Evolutionary conservation across 2,113 vertebrate species (phyloP), one percentile per base, ranked within the genome.

Genomic region (Ptyas mucosa): DNA sequence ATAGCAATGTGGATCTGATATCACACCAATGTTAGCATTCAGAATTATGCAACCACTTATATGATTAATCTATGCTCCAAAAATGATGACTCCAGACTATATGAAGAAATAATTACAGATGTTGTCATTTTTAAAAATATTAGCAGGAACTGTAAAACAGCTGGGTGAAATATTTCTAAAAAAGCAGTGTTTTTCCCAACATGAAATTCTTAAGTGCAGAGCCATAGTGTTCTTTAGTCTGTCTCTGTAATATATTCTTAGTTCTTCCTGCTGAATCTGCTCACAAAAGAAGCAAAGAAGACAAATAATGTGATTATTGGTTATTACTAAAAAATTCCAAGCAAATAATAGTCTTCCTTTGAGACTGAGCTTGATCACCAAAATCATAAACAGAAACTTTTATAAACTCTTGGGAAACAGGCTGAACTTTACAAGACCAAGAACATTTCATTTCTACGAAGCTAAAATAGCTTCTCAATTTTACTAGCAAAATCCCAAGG

Each of bases 381-480:
- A 93, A 69, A 94, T 97, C 64, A 92, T 85, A 94, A 95, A 93
- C 55, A 93, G 81, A 90, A 94, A 95, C 92, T 94, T 91, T 95
- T 93, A 95, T 87, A 26, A 96, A 90, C 55, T 88, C n/a, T 86
- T 90, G 92, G 92, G 29, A 49, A 88, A 92, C 5, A 89, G 57
- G 91, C 92, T 92, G 89, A 39, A 90, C 88, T 95, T 93, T 58
- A 92, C 85, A 95, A 96, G 92, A 93, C 92, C 12, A 90, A 95
- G 95, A 58, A 58, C 1, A 87, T 95, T 97, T 95, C 18, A 0
- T 95, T 97, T 95, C 94, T 96, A 96, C 94, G 11, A 92, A 96
- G 96, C 89, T 43, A 93, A 92, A 93, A 96, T n/a, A 96, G 89
- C 46, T 39, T 93, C 93, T 95, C 96, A 96, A 86, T 88, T 85